phyloP scores from a whole-genome alignment of 2,888 invertebrate genomes.

The Athalia circularis region DNA sequence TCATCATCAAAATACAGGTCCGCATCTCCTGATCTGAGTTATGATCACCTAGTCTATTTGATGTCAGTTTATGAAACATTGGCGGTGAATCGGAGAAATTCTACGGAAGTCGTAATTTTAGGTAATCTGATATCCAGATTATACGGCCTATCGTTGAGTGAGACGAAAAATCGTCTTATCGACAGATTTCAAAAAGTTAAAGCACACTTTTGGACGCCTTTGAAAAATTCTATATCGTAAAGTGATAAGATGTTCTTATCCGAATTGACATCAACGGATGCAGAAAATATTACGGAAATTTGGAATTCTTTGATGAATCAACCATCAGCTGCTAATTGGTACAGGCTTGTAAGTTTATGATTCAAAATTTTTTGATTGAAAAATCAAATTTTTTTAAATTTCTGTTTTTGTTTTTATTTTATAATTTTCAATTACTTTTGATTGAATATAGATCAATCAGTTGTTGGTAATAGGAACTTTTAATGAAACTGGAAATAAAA shows the following conservation, averaged over 20 bases:
- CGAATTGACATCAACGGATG: neutral
- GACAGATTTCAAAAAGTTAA: conserved; percentile 29
- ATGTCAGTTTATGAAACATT: conserved; percentile 60
- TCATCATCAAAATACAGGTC: conserved; percentile 25
- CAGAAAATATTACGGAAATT: conserved; percentile 13
- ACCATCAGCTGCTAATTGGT: conserved; percentile 28
- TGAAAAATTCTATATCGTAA: conserved; percentile 49
- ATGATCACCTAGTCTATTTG: conserved; percentile 62
- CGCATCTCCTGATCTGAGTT: conserved; percentile 58
- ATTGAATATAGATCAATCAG: conserved; percentile 47
- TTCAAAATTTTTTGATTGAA: neutral
- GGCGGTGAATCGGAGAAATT: conserved; percentile 53
- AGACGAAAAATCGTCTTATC: conserved; percentile 56
- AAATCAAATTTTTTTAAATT: neutral
- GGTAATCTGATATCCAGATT: conserved; percentile 62
- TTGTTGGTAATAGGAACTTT: conserved; percentile 49
- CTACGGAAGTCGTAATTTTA: conserved; percentile 60
- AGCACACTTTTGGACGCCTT: conserved; percentile 48
- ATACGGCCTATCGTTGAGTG: conserved; percentile 61
- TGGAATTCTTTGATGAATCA: conserved; percentile 17
- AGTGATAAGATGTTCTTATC: conserved; percentile 34
- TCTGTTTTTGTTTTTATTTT: neutral
- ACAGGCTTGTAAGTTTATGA: conserved; percentile 11
- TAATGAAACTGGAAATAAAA: conserved; percentile 49
- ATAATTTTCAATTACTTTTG: neutral